phyloP scores from a whole-genome alignment of 1,140 invertebrate species.

The Chironomus tepperi region DNA sequence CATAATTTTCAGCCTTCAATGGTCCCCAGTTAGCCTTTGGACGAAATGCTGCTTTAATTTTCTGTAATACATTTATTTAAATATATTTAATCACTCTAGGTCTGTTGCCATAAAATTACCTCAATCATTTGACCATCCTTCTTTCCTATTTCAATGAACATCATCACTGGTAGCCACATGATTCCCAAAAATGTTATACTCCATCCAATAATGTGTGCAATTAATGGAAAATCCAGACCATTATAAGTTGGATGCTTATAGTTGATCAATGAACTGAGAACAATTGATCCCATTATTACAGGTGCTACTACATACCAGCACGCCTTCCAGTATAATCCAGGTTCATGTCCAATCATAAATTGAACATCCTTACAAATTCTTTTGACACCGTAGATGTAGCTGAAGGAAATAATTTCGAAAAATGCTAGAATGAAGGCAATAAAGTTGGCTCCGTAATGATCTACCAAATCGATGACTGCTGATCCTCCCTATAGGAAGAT shows the following conservation, averaged over 20 bases:
- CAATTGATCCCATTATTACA: conserved; percentile 45
- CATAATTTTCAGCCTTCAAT: neutral
- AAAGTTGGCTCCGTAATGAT: conserved; percentile 75
- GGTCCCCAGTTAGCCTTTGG: conserved; percentile 49
- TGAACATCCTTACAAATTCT: conserved; percentile 57
- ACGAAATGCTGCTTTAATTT: conserved; percentile 41
- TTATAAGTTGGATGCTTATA: neutral
- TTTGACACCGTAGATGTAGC: conserved; percentile 67
- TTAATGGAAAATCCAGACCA: neutral
- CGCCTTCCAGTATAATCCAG: conserved; percentile 68
- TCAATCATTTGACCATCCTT: too few species aligned
- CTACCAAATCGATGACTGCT: conserved; percentile 73
- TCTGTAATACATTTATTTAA: too few species aligned
- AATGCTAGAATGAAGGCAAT: conserved; percentile 66
- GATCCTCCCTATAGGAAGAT: conserved; percentile 56
- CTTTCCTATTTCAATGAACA: conserved; percentile 41
- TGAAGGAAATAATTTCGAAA: conserved; percentile 57
- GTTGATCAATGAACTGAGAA: neutral
- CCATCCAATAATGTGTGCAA: conserved; percentile 42
- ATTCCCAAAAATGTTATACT: conserved; percentile 45
- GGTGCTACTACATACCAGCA: conserved; percentile 75
- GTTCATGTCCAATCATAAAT: conserved; percentile 62
- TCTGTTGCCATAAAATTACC: neutral
- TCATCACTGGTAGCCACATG: conserved; percentile 49
- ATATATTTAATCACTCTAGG: too few species aligned